phyloP scores from a whole-genome alignment of 2,797 vertebrate species.

The Natrix natrix region DNA sequence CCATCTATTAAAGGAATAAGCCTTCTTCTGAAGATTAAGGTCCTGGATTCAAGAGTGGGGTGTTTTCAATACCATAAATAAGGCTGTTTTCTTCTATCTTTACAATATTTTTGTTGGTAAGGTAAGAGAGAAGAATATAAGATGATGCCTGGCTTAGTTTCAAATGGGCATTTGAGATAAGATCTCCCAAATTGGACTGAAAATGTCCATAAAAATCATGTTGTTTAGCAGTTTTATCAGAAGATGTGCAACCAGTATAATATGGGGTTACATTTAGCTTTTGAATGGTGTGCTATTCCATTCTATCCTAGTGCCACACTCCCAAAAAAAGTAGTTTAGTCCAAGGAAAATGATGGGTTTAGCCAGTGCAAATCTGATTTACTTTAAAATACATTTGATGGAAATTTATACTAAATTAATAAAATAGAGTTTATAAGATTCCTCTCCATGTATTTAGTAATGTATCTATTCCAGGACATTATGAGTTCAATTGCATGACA shows the following conservation, averaged over 20 bases:
- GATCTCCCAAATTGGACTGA: neutral
- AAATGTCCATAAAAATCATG: neutral
- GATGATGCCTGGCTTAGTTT: neutral
- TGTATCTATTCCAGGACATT: neutral
- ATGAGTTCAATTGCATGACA: neutral
- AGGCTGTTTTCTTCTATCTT: neutral
- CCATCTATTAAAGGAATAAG: too few relatives aligned
- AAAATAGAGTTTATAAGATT: neutral
- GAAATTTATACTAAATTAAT: neutral
- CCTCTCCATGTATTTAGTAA: neutral
- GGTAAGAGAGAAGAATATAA: neutral
- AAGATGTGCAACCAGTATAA: neutral
- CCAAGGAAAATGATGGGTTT: neutral
- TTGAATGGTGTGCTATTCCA: neutral
- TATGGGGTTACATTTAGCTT: neutral
- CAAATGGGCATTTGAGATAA: neutral
- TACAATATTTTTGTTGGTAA: neutral
- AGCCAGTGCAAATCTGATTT: neutral
- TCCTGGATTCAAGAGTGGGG: neutral
- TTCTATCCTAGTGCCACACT: neutral
- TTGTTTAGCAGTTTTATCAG: neutral
- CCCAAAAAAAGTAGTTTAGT: neutral
- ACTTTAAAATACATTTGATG: neutral
- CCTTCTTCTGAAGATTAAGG: neutral
- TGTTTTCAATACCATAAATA: neutral